Percentiles rank a stretch among this genome's conserved stretches.
These are phyloP conservation scores for Drosophila neocordata DNA, from an alignment of 1,140 invertebrate species.

Conservation along the genomic window DNA sequence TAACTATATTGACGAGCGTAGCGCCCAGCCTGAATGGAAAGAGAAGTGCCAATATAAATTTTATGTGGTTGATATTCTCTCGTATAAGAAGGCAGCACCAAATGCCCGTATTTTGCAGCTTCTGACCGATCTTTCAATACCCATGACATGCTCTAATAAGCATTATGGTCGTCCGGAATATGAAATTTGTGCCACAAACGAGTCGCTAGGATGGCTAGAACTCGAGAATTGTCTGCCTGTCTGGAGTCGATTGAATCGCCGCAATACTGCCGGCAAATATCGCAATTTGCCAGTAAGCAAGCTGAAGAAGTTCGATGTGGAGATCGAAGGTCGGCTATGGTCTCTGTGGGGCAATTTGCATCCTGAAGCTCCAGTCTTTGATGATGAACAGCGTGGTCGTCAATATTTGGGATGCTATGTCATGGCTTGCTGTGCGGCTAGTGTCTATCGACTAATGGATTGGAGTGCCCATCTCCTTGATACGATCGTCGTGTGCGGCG, in stretches of 20 bases:
- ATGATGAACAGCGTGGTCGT: slow-evolving; percentile 82
- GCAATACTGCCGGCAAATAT: slow-evolving; percentile 83
- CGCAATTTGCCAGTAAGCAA: slow-evolving; percentile 83
- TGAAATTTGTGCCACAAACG: slow-evolving; percentile 81
- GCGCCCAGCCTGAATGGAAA: slow-evolving; percentile 58
- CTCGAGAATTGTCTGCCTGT: slow-evolving; percentile 83
- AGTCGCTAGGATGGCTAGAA: slow-evolving; percentile 84
- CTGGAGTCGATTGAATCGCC: slow-evolving; percentile 84
- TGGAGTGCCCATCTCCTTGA: slow-evolving; percentile 86
- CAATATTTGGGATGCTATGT: slow-evolving; percentile 85
- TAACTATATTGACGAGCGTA: slow-evolving; percentile 60
- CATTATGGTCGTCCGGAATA: slow-evolving; percentile 63
- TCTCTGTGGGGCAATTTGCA: slow-evolving; percentile 85
- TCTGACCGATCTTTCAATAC: slow-evolving; percentile 69
- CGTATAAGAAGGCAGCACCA: slow-evolving; percentile 71
- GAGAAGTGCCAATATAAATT: slow-evolving; percentile 61
- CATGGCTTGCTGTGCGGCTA: slow-evolving; percentile 84
- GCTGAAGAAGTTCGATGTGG: slow-evolving; percentile 86
- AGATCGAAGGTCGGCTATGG: slow-evolving; percentile 85
- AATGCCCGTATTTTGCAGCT: slow-evolving; percentile 68
- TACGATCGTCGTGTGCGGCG: slow-evolving; percentile 84
- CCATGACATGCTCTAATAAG: slow-evolving; percentile 63
- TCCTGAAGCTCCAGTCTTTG: slow-evolving; percentile 83
- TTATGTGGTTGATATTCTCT: slow-evolving; percentile 65
- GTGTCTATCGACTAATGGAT: slow-evolving; percentile 84